Evolutionary conservation across 2,113 vertebrate species (phyloP), one percentile per base, ranked within the genome.

Genomic region (Cyanoliseus patagonus): DNA sequence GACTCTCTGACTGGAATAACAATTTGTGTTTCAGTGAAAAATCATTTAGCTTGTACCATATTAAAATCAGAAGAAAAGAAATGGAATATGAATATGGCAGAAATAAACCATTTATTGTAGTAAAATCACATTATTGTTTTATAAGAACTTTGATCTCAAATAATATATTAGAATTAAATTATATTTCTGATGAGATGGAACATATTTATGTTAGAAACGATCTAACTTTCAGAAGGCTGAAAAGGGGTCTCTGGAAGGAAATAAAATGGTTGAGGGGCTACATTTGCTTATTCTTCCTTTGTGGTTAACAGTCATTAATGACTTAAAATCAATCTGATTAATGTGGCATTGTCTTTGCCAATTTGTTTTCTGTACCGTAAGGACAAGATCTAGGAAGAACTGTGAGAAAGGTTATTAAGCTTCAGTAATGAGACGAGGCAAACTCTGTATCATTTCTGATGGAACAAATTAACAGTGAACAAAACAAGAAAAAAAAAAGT

Each of bases 261-360:
- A 23, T 2, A 46, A 75, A 86, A 72, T 52, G 12, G 37, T 74
- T 69, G 52, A 88, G 28, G 19, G 24, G 25, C 25, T 67, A 35
- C 14, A 35, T 74, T 91, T 91, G 11, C 69, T 94, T 90, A 57
- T 80, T 37, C 68, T 78, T 96, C 27, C 78, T 96, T 91, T 86
- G 37, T 96, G 95, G 97, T 97, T 97, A 98, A 95, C 51, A 82
- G 30, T 74, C 88, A 73, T 83, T 97, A 97, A 97, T 86, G 78
- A 93, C 52, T 97, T 70, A 69, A 17, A 86, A 93, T 97, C 94
- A 73, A 53, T 98, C 69, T 97, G 92, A 97, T 96, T 97, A 97
- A 97, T 95, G 92, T 79, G 31, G 46, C 77, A 64, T 93, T 91
- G 63, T 86, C 67, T 94, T 94, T 92, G 69, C 22, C 95, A 95